Conservation (phyloP, 2,797 vertebrate species). For the Intellagama lesueurii region DNA sequence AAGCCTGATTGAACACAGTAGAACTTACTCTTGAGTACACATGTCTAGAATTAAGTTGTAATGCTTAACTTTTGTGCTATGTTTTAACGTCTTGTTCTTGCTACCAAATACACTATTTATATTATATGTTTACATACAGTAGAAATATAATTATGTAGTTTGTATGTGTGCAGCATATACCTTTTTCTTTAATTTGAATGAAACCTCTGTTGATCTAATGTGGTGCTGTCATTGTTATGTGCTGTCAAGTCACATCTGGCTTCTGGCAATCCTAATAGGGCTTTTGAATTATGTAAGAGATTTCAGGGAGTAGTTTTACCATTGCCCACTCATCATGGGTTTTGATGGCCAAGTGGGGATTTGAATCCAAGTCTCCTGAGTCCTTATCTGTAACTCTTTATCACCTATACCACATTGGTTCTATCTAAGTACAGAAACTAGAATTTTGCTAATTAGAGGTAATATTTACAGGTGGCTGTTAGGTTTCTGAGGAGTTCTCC, state of each 20-base stretch:
- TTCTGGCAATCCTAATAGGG: too few species aligned
- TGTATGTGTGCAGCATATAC: neutral
- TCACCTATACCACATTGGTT: too few species aligned
- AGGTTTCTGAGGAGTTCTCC: neutral
- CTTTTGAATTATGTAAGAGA: too few species aligned
- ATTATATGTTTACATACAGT: neutral
- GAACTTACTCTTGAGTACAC: neutral
- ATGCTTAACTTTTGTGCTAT: neutral
- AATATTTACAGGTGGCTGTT: neutral
- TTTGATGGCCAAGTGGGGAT: too few species aligned
- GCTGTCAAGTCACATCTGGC: too few species aligned
- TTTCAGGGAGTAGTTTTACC: too few species aligned
- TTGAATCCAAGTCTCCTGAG: too few species aligned
- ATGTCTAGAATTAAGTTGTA: neutral
- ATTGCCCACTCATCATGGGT: too few species aligned
- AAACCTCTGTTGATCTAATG: neutral
- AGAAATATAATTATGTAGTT: neutral
- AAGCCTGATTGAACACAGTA: neutral
- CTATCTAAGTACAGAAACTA: neutral
- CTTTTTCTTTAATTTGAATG: neutral
- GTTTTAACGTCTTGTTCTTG: neutral
- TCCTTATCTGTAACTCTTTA: too few species aligned
- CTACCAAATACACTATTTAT: neutral
- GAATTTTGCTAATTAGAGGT: neutral
- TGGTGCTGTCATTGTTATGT: neutral